phyloP scores from a whole-genome alignment of 2,797 vertebrate species.

The Onychomys arenicola region DNA sequence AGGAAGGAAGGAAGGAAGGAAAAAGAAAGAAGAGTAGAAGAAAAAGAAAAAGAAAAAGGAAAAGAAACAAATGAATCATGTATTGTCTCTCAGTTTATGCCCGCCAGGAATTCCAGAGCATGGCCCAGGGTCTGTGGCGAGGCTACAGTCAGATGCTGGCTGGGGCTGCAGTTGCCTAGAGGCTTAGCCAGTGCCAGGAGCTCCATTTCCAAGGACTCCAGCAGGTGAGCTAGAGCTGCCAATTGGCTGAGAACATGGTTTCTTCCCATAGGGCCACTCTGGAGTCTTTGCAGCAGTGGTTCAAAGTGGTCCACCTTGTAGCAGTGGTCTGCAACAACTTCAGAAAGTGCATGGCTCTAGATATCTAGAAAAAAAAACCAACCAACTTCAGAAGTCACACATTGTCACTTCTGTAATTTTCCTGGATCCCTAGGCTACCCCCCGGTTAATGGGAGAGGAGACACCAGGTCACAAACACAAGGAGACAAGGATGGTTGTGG shows the following conservation, averaged over 20 bases:
- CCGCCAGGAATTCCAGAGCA: neutral
- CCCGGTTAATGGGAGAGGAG: neutral
- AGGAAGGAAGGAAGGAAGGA: too few species aligned
- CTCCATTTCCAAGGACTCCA: neutral
- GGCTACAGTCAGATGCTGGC: neutral
- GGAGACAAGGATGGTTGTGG: neutral
- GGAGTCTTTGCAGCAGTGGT: neutral
- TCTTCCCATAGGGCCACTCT: neutral
- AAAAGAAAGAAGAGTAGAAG: too few species aligned
- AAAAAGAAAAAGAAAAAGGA: too few species aligned
- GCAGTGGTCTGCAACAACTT: too few species aligned
- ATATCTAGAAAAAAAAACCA: neutral
- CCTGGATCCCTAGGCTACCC: neutral
- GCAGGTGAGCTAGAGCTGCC: neutral
- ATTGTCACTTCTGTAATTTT: neutral
- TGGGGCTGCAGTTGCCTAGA: neutral
- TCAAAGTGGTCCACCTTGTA: too few species aligned
- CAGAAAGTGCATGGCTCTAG: neutral
- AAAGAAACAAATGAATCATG: neutral
- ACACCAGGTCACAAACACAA: neutral
- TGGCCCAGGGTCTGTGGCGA: neutral
- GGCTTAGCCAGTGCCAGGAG: neutral
- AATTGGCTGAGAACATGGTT: neutral
- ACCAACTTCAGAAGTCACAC: neutral
- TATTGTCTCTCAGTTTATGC: neutral